phyloP scores from a whole-genome alignment of 2,113 vertebrate species.

The Cricetomys ansorgei region DNA sequence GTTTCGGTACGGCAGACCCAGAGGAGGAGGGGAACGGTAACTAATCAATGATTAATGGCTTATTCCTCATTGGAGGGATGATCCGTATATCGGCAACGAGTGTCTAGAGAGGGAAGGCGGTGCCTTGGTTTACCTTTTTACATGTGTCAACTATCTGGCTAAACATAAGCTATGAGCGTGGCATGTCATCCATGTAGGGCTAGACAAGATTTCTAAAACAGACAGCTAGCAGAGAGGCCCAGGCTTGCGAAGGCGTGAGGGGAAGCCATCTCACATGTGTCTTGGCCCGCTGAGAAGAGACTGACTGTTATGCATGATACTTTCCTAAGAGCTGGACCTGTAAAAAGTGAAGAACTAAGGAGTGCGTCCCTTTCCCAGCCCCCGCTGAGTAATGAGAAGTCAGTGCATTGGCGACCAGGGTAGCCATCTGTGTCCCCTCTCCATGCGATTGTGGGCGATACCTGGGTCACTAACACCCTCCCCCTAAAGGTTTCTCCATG shows the following conservation, averaged over 20 bases:
- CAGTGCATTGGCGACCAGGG: neutral
- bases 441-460: neutral
- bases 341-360: neutral
- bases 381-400: neutral
- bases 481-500: neutral
- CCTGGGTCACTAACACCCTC: neutral
- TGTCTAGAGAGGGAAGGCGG: neutral
- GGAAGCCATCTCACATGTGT: neutral
- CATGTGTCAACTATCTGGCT: neutral
- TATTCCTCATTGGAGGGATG: neutral
- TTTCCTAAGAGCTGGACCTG: conserved; percentile 13
- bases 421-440: neutral
- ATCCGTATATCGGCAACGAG: neutral
- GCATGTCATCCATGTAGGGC: neutral
- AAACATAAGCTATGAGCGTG: too few species aligned
- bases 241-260: neutral
- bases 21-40: conserved; percentile 43
- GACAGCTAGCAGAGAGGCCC: neutral
- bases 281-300: neutral
- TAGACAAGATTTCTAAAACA: neutral
- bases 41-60: neutral
- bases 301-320: neutral
- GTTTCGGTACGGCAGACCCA: neutral
- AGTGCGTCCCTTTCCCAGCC: neutral
- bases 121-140: neutral